Conservation (phyloP, 2,797 vertebrate genomes). For the Notamacropus eugenii region DNA sequence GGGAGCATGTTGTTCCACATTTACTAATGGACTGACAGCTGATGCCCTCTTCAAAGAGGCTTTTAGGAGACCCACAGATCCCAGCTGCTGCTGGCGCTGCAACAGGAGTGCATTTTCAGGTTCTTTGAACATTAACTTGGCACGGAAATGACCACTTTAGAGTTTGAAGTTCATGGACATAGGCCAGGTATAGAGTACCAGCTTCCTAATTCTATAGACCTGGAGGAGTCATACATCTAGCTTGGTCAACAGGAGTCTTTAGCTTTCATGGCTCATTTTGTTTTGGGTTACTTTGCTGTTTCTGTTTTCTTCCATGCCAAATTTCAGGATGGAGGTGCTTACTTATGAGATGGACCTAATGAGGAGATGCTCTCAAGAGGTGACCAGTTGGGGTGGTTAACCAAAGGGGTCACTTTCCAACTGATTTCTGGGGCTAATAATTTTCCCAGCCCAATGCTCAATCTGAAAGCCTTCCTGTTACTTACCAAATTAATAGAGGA, state of each 20-base stretch:
- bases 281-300: neutral
- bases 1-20: constrained; percentile 25
- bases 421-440: neutral
- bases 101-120: constrained; percentile 11
- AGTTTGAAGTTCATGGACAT: constrained; percentile 48
- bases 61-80: constrained; percentile 45
- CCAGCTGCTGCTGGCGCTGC: constrained; percentile 11
- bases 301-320: neutral
- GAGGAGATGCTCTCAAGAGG: neutral
- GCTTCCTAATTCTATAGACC: neutral
- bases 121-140: constrained; percentile 60
- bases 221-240: neutral
- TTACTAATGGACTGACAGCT: constrained; percentile 59
- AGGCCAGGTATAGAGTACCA: neutral
- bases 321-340: neutral
- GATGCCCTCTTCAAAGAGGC: constrained; percentile 59
- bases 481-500: neutral
- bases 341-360: neutral
- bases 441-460: neutral
- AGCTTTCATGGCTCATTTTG: neutral
- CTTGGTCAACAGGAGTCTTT: neutral
- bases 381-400: neutral
- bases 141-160: constrained; percentile 24
- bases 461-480: neutral
- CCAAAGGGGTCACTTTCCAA: neutral